A percentile compares a stretch with the other conserved stretches of the same genome.
phyloP scores from a whole-genome alignment of 1,140 invertebrate species.

The Homalodisca vitripennis region DNA sequence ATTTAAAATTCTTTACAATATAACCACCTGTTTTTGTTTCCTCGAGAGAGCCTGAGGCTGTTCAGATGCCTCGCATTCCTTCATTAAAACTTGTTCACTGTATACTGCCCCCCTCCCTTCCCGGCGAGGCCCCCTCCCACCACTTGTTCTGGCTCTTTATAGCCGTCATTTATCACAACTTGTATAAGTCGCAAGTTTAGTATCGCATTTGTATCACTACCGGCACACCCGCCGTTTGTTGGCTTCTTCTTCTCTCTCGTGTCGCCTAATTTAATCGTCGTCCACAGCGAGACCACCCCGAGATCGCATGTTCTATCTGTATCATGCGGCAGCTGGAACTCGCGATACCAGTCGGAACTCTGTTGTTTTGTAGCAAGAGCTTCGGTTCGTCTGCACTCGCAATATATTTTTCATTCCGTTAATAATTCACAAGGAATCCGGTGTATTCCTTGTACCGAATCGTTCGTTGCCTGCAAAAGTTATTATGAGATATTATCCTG shows the following conservation, averaged over 20 bases:
- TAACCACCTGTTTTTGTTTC: constrained; percentile 13
- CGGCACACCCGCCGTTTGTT: not conserved
- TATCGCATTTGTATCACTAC: not conserved
- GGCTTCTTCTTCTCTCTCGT: not conserved
- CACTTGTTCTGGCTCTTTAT: not conserved
- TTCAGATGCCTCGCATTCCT: constrained; percentile 10
- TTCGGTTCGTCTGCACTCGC: too few relatives aligned
- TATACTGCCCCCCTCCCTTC: constrained; percentile 5
- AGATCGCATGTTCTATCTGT: not conserved
- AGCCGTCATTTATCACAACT: not conserved
- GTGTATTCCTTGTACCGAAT: too few relatives aligned
- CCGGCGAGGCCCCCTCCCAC: not conserved
- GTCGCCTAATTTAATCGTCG: not conserved
- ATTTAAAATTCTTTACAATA: constrained; percentile 29
- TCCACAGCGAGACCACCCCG: not conserved
- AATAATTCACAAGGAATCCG: too few relatives aligned
- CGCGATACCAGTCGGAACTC: too few relatives aligned
- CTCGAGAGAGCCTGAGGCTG: not conserved
- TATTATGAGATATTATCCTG: too few relatives aligned
- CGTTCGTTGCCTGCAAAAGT: too few relatives aligned
- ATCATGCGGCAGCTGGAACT: too few relatives aligned
- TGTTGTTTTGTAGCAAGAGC: too few relatives aligned
- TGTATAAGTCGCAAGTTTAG: not conserved
- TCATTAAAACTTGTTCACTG: constrained; percentile 23
- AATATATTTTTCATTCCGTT: too few relatives aligned